phyloP scores from a whole-genome alignment of 2,888 invertebrate species.

The Erebia ligea region DNA sequence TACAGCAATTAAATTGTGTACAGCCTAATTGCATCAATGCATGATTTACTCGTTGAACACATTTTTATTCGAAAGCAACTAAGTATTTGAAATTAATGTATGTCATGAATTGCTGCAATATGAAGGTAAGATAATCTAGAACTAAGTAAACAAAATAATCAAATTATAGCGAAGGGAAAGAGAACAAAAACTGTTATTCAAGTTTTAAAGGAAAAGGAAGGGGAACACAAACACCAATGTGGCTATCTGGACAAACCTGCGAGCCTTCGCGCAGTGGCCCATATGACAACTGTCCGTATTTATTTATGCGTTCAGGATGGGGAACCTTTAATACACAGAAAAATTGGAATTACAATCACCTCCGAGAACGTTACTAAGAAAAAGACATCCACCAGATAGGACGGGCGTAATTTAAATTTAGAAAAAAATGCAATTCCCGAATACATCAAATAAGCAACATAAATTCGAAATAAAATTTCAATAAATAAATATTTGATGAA shows the following conservation, averaged over 20 bases:
- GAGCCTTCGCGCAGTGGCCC: slow-evolving; percentile 87
- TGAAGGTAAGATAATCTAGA: slow-evolving; percentile 48
- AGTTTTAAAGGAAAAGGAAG: slow-evolving; percentile 66
- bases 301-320: slow-evolving; percentile 85
- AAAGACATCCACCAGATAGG: slow-evolving; percentile 65
- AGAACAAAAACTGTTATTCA: slow-evolving; percentile 40
- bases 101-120: slow-evolving; percentile 62
- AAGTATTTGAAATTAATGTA: slow-evolving; percentile 17
- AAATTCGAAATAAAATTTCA: slow-evolving; percentile 30
- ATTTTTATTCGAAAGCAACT: slow-evolving; percentile 20
- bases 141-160: slow-evolving; percentile 17
- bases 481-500: slow-evolving; percentile 28
- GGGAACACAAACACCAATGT: slow-evolving; percentile 81
- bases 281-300: slow-evolving; percentile 86
- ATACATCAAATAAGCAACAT: slow-evolving; percentile 38
- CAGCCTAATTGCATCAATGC: slow-evolving; percentile 64
- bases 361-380: slow-evolving; percentile 46
- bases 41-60: slow-evolving; percentile 39
- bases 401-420: slow-evolving; percentile 53
- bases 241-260: slow-evolving; percentile 84
- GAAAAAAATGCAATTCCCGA: slow-evolving; percentile 48
- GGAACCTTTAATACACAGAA: slow-evolving; percentile 86
- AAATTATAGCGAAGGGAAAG: slow-evolving; percentile 28
- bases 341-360: slow-evolving; percentile 70
- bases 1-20: slow-evolving; percentile 62